Evolutionary conservation across 2,113 vertebrate species (phyloP), one percentile per base, ranked within the genome.

Genomic region (Haplochromis vanheusdeni): DNA sequence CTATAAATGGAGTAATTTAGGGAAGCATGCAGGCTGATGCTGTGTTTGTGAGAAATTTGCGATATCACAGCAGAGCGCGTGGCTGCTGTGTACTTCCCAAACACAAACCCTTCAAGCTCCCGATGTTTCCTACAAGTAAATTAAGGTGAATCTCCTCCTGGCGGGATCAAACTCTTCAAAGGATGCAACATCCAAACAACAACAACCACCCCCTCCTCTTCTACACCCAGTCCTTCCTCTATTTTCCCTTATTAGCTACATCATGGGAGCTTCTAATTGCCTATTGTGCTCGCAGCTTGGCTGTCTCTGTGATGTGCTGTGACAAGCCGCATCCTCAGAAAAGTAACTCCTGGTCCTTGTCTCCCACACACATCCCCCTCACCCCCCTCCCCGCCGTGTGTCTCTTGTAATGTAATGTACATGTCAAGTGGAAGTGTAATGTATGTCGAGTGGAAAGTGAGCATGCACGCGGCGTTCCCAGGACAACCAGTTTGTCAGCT

Each of bases 241-340:
- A 9, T n/a, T 21, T 19, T 60, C 10, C 52, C 79, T 68, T 35
- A n/a, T 86, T 68, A 81, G 65, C 65, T 23, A 80, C 28, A 26
- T 83, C 52, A 60, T 80, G 84, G 87, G 91, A 89, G 83, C 89
- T 87, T 82, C 86, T 92, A 93, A 92, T 93, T 93, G 91, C 82
- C 86, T 83, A 62, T 92, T 91, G 91, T 90, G 83, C 80, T 88
- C 5, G 52, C 87, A 88, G 88, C 85, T 86, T 26, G 1, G 5
- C 79, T 83, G 83, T 93, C 81, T 80, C 83, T 88, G 47, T 92
- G 92, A 93, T 90, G 89, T 40, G 83, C 86, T 68, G 52, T 85
- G 92, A 94, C 92, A 92, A 56, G 80, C 75, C 9, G 1, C 87
- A 82, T 91, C 79, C 88, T 68, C 19, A 87, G 45, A 89, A 82